These are phyloP conservation scores for Acomys russatus DNA, from an alignment of 2,797 vertebrate species.

Conservation along the genomic window DNA sequence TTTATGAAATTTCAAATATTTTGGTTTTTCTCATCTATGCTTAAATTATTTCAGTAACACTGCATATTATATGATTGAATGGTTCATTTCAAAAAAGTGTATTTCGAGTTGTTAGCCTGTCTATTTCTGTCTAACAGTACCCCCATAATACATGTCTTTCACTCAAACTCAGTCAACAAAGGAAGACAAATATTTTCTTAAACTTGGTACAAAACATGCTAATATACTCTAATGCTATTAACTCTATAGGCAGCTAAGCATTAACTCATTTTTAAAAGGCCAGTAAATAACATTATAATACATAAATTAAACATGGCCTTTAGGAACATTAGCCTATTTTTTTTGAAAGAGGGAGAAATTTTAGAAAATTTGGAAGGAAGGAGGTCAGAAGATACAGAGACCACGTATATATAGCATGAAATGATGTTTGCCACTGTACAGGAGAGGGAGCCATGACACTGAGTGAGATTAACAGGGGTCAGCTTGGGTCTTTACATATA, in stretches of 20 bases:
- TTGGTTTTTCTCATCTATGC: background rate
- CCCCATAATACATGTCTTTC: background rate
- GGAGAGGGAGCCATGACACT: background rate
- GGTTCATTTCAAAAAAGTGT: background rate
- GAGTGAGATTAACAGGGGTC: background rate
- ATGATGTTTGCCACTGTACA: background rate
- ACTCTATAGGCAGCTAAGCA: background rate
- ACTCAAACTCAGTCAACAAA: conserved; percentile 14
- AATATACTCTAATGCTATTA: conserved; percentile 9
- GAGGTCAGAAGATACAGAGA: background rate
- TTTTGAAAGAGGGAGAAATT: conserved; percentile 14
- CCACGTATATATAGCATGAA: background rate
- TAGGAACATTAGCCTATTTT: background rate
- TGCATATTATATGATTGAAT: background rate
- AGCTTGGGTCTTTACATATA: background rate
- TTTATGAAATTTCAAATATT: conserved; percentile 34
- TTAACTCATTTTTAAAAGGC: conserved; percentile 5
- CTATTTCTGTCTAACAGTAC: background rate
- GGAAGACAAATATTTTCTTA: conserved; percentile 29
- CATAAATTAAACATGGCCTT: background rate
- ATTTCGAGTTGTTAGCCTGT: background rate
- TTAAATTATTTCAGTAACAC: background rate
- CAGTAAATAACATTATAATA: background rate
- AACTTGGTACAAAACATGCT: background rate
- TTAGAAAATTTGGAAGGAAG: background rate